These are phyloP conservation scores for Scyliorhinus canicula DNA, from an alignment of 2,797 vertebrate species.

Conservation along the genomic window DNA sequence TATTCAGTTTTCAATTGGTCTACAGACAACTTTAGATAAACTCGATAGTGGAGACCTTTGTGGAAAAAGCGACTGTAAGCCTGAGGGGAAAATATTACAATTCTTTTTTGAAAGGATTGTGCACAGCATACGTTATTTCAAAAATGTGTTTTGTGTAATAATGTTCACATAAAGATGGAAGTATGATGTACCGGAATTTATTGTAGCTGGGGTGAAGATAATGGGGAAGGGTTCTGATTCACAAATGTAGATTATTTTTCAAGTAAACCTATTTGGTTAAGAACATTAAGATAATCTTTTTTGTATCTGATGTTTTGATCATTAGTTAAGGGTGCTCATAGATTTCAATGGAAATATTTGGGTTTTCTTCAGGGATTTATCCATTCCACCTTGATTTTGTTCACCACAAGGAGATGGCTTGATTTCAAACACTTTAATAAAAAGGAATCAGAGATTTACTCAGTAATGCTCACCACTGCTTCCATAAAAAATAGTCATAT, in stretches of 20 bases:
- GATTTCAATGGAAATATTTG: neutral
- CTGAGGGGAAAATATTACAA: neutral
- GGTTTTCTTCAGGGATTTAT: neutral
- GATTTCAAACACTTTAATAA: neutral
- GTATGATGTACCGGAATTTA: neutral
- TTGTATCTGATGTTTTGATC: neutral
- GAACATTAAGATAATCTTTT: neutral
- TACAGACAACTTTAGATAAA: neutral
- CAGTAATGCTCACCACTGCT: neutral
- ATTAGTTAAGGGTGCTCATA: neutral
- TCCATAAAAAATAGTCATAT: neutral
- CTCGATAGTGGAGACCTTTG: neutral
- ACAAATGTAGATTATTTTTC: neutral
- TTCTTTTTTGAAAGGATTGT: neutral
- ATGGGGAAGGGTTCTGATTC: neutral
- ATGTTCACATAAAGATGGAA: neutral
- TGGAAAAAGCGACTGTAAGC: neutral
- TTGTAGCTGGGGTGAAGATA: neutral
- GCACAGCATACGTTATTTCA: neutral
- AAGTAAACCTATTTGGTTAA: neutral
- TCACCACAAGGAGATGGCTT: neutral
- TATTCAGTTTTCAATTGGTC: neutral
- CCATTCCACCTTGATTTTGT: neutral
- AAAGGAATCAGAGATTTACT: neutral
- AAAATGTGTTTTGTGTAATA: neutral